phyloP scores from a whole-genome alignment of 2,113 vertebrate genomes.

The Notothenia rossii region DNA sequence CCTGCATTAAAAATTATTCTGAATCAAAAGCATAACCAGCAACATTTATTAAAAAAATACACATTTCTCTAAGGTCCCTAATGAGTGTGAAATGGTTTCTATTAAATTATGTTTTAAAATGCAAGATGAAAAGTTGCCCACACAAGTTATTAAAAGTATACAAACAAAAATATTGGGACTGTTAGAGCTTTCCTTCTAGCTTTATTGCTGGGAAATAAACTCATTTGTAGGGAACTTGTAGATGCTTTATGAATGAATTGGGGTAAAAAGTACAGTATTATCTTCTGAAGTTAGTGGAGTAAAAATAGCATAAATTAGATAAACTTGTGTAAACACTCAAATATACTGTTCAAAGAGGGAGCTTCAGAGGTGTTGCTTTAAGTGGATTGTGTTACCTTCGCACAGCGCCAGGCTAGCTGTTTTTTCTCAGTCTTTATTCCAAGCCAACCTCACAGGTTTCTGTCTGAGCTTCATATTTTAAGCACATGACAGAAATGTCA shows the following conservation, averaged over 20 bases:
- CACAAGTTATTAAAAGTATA: neutral
- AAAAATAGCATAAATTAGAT: neutral
- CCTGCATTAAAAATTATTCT: no score
- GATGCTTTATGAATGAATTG: neutral
- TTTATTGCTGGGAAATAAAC: neutral
- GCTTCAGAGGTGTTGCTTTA: no score
- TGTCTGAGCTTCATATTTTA: no score
- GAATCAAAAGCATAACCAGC: no score
- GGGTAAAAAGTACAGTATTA: neutral
- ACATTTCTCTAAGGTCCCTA: neutral
- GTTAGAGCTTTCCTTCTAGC: neutral
- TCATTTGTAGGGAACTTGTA: no score
- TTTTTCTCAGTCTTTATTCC: no score
- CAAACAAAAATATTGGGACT: neutral
- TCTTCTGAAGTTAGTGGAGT: neutral
- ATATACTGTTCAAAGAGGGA: neutral
- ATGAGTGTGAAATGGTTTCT: neutral
- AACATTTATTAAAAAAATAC: neutral
- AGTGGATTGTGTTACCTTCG: no score
- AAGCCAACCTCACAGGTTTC: no score
- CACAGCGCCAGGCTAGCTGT: no score
- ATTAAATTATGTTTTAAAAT: neutral
- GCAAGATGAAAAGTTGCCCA: neutral
- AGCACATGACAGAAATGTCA: no score
- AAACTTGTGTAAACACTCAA: neutral